Base-by-base conservation (phyloP, 2,888 invertebrate species). In the Agrilus biguttatus region DNA sequence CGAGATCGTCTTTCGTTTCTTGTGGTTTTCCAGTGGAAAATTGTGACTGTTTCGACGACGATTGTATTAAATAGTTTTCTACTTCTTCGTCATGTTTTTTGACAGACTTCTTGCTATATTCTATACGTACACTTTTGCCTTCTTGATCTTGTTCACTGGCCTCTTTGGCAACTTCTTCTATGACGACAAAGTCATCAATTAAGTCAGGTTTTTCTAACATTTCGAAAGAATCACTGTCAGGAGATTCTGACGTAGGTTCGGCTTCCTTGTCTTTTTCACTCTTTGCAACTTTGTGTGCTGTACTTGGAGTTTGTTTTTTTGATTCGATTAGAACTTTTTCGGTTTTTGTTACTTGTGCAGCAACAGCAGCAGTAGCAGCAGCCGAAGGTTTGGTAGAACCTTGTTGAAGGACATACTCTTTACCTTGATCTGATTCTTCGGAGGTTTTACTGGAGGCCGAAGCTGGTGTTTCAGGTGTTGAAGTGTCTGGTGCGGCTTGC, bases 161-260 rank as follows among this genome's bases (percentile, higher is more conserved):
- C 68, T 89, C 88, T 59, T 80, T 83, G 1, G 83, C 88, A 2
- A 89, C 87, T 63, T 89, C 89, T 67, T 88, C 88, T 48, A 88
- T 83, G 0, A 88, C 85, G 1, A 89, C 85, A 58, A 88, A 88
- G 54, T 89, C 88, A 56, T 89, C 89, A 51, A 85, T 83, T 51
- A 88, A 77, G 57, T 85, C 85, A 1, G 88, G 87, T 58, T 86
- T 87, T 53, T 89, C 88, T 1, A 89, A 71, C 72, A 89, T 75
- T 71, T 89, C 89, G 62, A 89, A 89, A 19, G 88, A 88, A 60
- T 88, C 88, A 55, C 82, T 83, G 8, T 76, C 80, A 0, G 86
- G 86, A 0, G 87, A 87, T 52, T 84, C 81, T 3, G 65, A 61
- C 40, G 62, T 62, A 41, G 63, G 61, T 44, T 62, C 63, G 14